Percentiles rank a stretch among this genome's conserved stretches.
These are phyloP conservation scores for Crypturellus undulatus DNA, from an alignment of 2,113 vertebrate species.

Conservation along the genomic window DNA sequence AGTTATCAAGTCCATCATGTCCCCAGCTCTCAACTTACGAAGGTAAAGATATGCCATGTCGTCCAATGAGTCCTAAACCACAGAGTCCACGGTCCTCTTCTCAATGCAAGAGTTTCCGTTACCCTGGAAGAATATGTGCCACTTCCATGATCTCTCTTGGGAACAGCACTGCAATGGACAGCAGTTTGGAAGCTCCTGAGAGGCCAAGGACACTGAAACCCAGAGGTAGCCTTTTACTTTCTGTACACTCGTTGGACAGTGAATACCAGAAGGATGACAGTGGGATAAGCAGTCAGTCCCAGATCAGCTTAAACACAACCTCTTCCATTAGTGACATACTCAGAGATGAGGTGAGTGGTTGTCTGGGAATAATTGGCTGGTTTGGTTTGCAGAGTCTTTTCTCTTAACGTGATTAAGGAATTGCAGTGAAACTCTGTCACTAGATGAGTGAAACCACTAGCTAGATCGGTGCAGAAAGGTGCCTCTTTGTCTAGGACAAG, in stretches of 20 bases:
- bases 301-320: slow-evolving; percentile 72
- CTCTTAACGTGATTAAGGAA: background rate
- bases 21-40: slow-evolving; percentile 61
- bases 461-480: background rate
- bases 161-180: slow-evolving; percentile 72
- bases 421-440: background rate
- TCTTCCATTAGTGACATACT: slow-evolving; percentile 75
- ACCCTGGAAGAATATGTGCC: slow-evolving; percentile 71
- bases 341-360: slow-evolving; percentile 82
- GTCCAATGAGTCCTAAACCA: slow-evolving; percentile 88
- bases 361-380: background rate
- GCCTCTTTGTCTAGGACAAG: background rate
- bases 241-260: slow-evolving; percentile 74
- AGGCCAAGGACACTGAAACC: slow-evolving; percentile 81
- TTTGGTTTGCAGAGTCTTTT: background rate
- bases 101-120: slow-evolving; percentile 70
- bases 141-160: slow-evolving; percentile 79
- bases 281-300: slow-evolving; percentile 72
- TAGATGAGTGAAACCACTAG: background rate
- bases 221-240: slow-evolving; percentile 73
- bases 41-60: slow-evolving; percentile 74
- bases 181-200: slow-evolving; percentile 71
- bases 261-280: slow-evolving; percentile 76
- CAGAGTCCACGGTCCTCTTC: slow-evolving; percentile 74
- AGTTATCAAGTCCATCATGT: slow-evolving; percentile 54